A percentile compares a stretch with the other conserved stretches of the same genome.
Evolutionary conservation across 2,888 invertebrate genomes (phyloP).

Genomic region (Lasioglossum figueresi): DNA sequence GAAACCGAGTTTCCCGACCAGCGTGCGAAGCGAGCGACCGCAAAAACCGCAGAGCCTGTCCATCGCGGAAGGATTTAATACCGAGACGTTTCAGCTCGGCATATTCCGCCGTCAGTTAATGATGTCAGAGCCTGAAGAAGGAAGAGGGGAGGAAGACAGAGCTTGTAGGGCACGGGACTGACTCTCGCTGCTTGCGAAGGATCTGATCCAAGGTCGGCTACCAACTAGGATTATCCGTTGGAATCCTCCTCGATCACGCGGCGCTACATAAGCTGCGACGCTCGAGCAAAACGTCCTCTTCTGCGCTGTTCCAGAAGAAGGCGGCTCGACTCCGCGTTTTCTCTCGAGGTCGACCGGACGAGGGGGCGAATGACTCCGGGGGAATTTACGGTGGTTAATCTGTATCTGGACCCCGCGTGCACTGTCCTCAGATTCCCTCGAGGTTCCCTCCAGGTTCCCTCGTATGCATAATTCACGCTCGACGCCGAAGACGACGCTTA

Average conservation of each 20-base stretch:
- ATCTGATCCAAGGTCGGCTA: conserved; percentile 67
- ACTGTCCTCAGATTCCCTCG: conserved; percentile 37
- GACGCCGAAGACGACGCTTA: conserved; percentile 36
- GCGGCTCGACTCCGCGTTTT: conserved; percentile 27
- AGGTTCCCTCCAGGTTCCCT: background rate
- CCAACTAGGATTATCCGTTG: conserved; percentile 65
- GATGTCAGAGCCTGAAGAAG: conserved; percentile 46
- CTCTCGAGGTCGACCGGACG: conserved; percentile 66
- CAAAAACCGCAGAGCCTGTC: background rate
- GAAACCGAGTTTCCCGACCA: background rate
- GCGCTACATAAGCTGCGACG: conserved; percentile 49
- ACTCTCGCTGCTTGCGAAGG: conserved; percentile 46
- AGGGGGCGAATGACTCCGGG: conserved; percentile 59
- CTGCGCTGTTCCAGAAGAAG: background rate
- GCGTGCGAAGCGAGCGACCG: background rate
- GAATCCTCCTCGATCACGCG: conserved; percentile 68
- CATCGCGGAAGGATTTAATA: background rate
- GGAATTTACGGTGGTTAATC: conserved; percentile 64
- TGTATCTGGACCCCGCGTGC: conserved; percentile 53
- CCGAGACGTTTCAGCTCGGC: conserved; percentile 35
- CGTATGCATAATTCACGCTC: conserved; percentile 56
- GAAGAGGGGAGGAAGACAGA: background rate
- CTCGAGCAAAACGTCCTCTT: conserved; percentile 61
- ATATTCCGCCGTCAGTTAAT: conserved; percentile 53
- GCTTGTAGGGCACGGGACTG: conserved; percentile 73